Evolutionary conservation across 2,113 vertebrate genomes (phyloP).

Genomic region (Colaptes auratus): DNA sequence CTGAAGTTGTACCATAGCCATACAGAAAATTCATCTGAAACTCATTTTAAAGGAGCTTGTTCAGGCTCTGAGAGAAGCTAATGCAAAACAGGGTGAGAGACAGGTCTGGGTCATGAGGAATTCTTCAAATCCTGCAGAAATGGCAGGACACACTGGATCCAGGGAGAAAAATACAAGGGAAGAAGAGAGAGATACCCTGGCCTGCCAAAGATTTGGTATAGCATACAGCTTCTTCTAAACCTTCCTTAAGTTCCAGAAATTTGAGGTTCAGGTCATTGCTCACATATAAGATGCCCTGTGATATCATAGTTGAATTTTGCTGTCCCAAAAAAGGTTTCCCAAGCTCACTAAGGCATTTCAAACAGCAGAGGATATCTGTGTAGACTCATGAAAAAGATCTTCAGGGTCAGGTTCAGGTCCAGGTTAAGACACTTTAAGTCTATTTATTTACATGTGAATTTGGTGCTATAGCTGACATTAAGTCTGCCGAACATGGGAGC

Average conservation of each 20-base stretch:
- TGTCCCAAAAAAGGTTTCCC: not conserved
- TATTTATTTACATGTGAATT: not conserved
- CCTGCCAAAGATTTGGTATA: not conserved
- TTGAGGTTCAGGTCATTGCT: not conserved
- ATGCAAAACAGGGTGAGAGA: not conserved
- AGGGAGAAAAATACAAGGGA: not conserved
- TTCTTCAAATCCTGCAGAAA: not conserved
- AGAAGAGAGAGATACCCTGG: not conserved
- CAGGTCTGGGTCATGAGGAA: not conserved
- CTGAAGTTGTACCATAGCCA: not conserved
- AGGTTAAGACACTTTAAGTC: not conserved
- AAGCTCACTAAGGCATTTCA: not conserved
- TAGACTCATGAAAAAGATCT: not conserved
- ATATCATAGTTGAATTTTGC: not conserved
- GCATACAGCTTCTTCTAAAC: not conserved
- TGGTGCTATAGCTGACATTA: not conserved
- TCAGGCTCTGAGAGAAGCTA: not conserved
- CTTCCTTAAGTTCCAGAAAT: not conserved
- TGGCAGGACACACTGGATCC: not conserved
- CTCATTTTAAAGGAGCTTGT: not conserved
- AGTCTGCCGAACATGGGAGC: fast-evolving
- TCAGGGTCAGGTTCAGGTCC: not conserved
- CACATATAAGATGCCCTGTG: not conserved
- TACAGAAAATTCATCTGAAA: not conserved
- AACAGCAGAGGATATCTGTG: not conserved